Base-by-base conservation (phyloP, 2,797 vertebrate genomes). In the Macroramphosus scolopax region DNA sequence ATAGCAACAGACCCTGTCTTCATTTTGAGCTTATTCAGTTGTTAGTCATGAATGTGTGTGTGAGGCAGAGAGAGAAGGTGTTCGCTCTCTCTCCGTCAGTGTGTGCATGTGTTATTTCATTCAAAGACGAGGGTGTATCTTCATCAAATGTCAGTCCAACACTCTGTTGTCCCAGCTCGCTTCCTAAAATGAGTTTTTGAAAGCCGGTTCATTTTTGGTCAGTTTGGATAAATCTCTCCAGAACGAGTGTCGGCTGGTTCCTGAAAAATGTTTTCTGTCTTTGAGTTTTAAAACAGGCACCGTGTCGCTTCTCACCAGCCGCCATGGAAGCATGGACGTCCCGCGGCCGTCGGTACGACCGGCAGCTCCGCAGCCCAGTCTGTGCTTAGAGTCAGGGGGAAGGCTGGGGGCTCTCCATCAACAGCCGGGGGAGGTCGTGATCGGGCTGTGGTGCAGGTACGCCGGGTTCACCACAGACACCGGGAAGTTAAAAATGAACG, bases 401-500 rank as follows among this genome's bases (percentile, higher is more conserved):
- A n/a, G 10, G 20, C 37, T 24, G 41, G 1, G 54, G 47, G 36
- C 46, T 29, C 1, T 44, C 59, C 73, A 85, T 90, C 87, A 92
- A 88, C 85, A 92, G 72, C 89, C 89, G 0, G 91, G 90, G 1
- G 91, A 92, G 25, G 90, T 91, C 0, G 91, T 91, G 66, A 92
- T 69, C 0, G 90, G 88, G 59, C 80, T 88, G 80, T 85, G 86
- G 68, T 91, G 88, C 55, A 92, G 68, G 74, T 91, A 92, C 10
- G 82, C 81, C 0, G 83, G 67, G 37, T 87, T 87, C 39, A 89
- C 89, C 68, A 92, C 90, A 0, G 91, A 88, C 6, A 92, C 83
- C 0, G 91, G 90, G 81, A 92, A 92, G 86, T 88, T 92, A 71
- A 92, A 92, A 58, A 92, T 90, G 64, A 90, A 91, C 1, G 90